A percentile compares a stretch with the other conserved stretches of the same genome.
Conservation (phyloP, 2,113 vertebrate genomes). For the Galeopterus variegatus region DNA sequence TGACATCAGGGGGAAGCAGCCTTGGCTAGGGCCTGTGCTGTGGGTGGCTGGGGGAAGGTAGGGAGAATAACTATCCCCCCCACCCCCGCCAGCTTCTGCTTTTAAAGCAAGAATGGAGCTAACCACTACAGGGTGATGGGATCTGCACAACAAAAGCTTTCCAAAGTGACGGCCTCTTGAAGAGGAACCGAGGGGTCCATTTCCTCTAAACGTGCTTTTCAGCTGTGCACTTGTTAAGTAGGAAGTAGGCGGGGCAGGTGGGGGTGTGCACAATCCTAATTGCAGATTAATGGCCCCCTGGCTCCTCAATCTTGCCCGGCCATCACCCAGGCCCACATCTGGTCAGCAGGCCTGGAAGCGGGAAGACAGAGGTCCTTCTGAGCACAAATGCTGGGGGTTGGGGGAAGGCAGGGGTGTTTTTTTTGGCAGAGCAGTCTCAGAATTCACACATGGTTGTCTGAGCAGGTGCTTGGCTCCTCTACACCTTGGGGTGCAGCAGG, state of each 20-base stretch:
- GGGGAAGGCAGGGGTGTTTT: slow-evolving; percentile 31
- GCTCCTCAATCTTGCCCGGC: neutral
- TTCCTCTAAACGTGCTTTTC: slow-evolving; percentile 32
- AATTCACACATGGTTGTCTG: slow-evolving; percentile 56
- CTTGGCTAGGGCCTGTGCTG: neutral
- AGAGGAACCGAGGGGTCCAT: neutral
- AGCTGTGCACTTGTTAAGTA: neutral
- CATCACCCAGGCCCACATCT: slow-evolving; percentile 41
- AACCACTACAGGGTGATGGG: neutral
- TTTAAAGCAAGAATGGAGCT: neutral
- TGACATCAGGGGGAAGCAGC: neutral
- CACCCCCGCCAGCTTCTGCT: neutral
- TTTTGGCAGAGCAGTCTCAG: slow-evolving; percentile 36
- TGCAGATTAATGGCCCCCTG: slow-evolving; percentile 26
- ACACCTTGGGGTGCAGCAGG: neutral
- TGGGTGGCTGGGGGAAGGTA: neutral
- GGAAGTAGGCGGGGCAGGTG: neutral
- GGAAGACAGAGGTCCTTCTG: slow-evolving; percentile 50
- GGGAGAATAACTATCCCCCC: neutral
- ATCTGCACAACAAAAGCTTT: neutral
- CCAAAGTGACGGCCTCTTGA: neutral
- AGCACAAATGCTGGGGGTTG: neutral
- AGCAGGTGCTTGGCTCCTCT: slow-evolving; percentile 72
- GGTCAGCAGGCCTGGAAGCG: neutral
- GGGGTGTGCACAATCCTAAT: neutral